Evolutionary conservation across 2,888 invertebrate species (phyloP).

Genomic region (Tachina grossa): DNA sequence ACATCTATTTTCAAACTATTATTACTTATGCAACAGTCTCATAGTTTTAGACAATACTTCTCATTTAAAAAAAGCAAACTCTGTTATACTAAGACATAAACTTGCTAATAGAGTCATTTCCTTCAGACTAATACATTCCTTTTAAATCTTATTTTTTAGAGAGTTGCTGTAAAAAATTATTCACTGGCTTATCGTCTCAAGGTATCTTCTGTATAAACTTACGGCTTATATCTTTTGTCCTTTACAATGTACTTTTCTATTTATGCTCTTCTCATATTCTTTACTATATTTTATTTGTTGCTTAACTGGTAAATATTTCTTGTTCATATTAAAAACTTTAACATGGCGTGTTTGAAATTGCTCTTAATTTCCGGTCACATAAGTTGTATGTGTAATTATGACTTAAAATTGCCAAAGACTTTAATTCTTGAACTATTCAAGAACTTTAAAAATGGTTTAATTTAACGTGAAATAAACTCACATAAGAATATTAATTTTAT

Average conservation of each 20-base stretch:
- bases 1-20: too few species aligned
- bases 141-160: too few species aligned
- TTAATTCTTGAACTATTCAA: constrained; percentile 6
- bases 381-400: constrained; percentile 61
- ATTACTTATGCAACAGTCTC: too few species aligned
- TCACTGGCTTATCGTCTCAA: constrained; percentile 1
- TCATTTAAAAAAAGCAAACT: too few species aligned
- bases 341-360: constrained; percentile 47
- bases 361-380: constrained; percentile 68
- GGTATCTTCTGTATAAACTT: constrained; percentile 16
- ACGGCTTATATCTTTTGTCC: not conserved
- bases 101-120: too few species aligned
- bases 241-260: not conserved
- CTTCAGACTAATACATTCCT: too few species aligned
- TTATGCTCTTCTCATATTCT: not conserved
- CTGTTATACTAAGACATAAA: too few species aligned
- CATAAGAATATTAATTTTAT: not conserved
- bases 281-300: constrained; percentile 2
- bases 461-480: not conserved
- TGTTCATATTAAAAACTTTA: constrained; percentile 45
- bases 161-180: not conserved
- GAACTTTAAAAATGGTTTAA: not conserved
- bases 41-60: too few species aligned
- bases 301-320: constrained; percentile 36
- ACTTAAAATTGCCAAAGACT: constrained; percentile 19